A percentile compares a stretch with the other conserved stretches of the same genome.
These are phyloP conservation scores for Aleadryas rufinucha DNA, from an alignment of 2,113 vertebrate genomes.

Conservation along the genomic window DNA sequence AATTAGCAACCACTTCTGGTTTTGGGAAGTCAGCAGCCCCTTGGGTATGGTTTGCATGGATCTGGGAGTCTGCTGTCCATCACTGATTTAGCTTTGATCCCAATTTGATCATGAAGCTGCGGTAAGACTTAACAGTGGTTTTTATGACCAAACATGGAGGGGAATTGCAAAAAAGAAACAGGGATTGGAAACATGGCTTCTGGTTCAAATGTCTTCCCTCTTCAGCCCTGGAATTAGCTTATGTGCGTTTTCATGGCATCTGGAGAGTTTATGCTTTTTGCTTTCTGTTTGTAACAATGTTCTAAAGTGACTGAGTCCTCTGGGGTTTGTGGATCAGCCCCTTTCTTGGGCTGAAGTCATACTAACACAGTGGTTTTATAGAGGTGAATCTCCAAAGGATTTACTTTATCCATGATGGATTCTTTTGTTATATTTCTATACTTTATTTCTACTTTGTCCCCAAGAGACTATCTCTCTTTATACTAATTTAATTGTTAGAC, in stretches of 20 bases:
- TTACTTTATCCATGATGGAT: not conserved
- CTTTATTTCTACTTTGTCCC: not conserved
- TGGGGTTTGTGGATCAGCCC: not conserved
- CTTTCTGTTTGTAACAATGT: not conserved
- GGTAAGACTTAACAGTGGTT: not conserved
- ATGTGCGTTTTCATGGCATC: not conserved
- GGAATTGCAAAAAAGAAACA: not conserved
- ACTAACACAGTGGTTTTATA: not conserved
- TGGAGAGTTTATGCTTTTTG: not conserved
- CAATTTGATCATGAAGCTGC: rapidly evolving
- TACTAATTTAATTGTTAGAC: not conserved
- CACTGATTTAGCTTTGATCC: not conserved
- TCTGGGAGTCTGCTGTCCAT: not conserved
- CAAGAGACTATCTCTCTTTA: not conserved
- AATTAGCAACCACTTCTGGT: not conserved
- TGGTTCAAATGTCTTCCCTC: not conserved
- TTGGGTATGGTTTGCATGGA: not conserved
- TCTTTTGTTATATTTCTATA: not conserved
- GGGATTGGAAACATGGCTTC: not conserved
- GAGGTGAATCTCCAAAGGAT: not conserved
- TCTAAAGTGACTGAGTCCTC: not conserved
- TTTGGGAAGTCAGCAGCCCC: not conserved
- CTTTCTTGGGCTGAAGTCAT: not conserved
- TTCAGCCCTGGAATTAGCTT: not conserved
- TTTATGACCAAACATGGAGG: not conserved